Evolutionary conservation across 2,113 vertebrate genomes (phyloP).

Genomic region (Pavo muticus): DNA sequence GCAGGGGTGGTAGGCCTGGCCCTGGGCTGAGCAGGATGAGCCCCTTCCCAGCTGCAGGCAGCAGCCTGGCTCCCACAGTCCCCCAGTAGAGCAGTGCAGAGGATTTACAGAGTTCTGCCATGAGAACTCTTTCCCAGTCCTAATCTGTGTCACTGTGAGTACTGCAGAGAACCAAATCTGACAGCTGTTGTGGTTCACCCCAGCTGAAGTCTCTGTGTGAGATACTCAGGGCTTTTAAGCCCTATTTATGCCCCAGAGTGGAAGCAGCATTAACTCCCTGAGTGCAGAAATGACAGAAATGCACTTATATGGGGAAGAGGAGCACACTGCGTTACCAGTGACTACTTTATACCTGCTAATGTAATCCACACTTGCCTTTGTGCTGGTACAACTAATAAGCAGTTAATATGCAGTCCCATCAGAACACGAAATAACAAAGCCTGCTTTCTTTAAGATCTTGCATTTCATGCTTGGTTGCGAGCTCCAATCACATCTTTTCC

Average conservation of each 20-base stretch:
- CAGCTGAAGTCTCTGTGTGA: background rate
- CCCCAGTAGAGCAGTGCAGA: background rate
- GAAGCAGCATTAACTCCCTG: slow-evolving; percentile 13
- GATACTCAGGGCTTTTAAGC: background rate
- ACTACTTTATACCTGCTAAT: background rate
- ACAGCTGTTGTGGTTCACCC: slow-evolving; percentile 16
- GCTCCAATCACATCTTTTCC: background rate
- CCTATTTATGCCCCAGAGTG: slow-evolving; percentile 29
- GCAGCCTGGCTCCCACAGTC: background rate
- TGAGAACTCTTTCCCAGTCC: background rate
- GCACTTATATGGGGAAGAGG: background rate
- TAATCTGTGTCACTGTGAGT: slow-evolving; percentile 2
- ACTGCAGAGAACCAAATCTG: slow-evolving; percentile 1
- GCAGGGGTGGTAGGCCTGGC: rapidly evolving
- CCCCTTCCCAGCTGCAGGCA: background rate
- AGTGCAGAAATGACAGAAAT: slow-evolving; percentile 22
- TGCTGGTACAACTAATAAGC: slow-evolving; percentile 28
- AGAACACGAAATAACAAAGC: slow-evolving; percentile 27
- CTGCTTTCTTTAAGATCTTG: slow-evolving; percentile 37
- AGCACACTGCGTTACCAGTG: background rate
- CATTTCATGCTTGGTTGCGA: background rate
- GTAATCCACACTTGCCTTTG: background rate
- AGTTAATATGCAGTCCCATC: slow-evolving; percentile 48
- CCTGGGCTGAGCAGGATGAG: background rate
- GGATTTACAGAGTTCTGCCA: background rate